Percentiles rank a stretch among this genome's conserved stretches.
phyloP scores from a whole-genome alignment of 2,113 vertebrate species.

The Ibidorhyncha struthersii region DNA sequence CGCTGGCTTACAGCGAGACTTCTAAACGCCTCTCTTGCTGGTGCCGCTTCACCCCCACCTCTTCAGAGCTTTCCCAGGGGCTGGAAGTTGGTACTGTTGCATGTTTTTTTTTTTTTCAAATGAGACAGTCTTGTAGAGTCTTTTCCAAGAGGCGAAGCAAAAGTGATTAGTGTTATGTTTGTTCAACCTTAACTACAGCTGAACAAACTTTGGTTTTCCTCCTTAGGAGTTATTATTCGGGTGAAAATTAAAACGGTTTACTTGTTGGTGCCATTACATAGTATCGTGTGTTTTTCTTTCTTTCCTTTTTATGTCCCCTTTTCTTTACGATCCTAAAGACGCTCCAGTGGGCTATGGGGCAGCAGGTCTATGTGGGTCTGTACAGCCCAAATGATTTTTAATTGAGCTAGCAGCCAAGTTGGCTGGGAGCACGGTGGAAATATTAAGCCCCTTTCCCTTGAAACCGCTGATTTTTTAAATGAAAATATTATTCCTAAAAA shows the following conservation, averaged over 20 bases:
- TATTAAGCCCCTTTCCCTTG: not conserved
- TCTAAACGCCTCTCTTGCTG: too few species aligned
- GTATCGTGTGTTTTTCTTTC: not conserved
- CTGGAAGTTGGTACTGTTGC: too few species aligned
- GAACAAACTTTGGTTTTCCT: conserved; percentile 35
- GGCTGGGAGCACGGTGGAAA: not conserved
- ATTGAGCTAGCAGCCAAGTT: not conserved
- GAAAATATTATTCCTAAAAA: not conserved
- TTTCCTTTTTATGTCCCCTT: not conserved
- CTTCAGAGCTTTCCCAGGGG: not conserved
- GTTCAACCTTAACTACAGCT: conserved; percentile 35
- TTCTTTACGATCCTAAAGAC: not conserved
- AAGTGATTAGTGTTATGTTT: conserved; percentile 9
- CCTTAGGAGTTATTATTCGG: not conserved
- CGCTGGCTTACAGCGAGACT: fast-evolving
- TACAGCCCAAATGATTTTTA: not conserved
- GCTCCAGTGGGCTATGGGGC: not conserved
- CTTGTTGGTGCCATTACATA: not conserved
- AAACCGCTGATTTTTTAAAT: not conserved
- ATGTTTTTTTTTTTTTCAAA: too few species aligned
- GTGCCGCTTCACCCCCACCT: too few species aligned
- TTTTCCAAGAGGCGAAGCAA: not conserved
- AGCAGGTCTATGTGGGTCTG: fast-evolving
- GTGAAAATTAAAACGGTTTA: not conserved
- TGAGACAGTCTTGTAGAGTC: not conserved